Evolutionary conservation across 2,888 invertebrate species (phyloP).

Genomic region (Epirrhoe alternata): DNA sequence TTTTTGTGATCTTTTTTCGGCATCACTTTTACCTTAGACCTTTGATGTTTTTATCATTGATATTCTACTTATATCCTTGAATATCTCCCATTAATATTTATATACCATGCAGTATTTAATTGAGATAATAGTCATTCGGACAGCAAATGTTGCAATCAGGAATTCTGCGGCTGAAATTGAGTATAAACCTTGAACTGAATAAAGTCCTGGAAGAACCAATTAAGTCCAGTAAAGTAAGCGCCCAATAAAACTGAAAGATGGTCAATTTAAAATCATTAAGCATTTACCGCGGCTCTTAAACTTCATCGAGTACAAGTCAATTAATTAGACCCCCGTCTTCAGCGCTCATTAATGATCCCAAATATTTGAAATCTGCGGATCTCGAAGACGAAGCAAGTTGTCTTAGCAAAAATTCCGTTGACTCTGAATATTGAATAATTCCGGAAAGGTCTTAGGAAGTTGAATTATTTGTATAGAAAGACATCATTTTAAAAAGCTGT

Average conservation of each 20-base stretch:
- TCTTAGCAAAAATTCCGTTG: constrained; percentile 17
- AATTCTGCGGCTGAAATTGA: not conserved
- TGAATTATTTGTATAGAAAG: not conserved
- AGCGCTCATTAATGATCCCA: constrained; percentile 39
- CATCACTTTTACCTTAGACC: no score
- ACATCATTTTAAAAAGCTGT: not conserved
- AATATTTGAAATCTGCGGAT: constrained; percentile 42
- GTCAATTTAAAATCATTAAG: constrained; percentile 44
- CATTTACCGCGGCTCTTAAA: constrained; percentile 45
- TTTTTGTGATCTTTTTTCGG: no score
- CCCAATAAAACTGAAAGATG: constrained; percentile 45
- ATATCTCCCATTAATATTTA: no score
- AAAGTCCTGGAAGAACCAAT: constrained; percentile 22
- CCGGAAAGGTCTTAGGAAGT: not conserved
- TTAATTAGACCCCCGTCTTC: constrained; percentile 43
- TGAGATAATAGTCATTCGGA: no score
- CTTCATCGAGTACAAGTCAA: constrained; percentile 48
- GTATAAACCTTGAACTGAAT: constrained; percentile 12
- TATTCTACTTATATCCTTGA: no score
- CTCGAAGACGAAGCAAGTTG: constrained; percentile 33
- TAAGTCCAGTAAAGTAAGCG: constrained; percentile 28
- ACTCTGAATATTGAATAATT: constrained; percentile 3
- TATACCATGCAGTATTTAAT: no score
- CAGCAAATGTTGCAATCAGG: no score
- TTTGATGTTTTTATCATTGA: no score